Evolutionary conservation across 2,113 vertebrate species (phyloP).

Genomic region (Pungitius pungitius): DNA sequence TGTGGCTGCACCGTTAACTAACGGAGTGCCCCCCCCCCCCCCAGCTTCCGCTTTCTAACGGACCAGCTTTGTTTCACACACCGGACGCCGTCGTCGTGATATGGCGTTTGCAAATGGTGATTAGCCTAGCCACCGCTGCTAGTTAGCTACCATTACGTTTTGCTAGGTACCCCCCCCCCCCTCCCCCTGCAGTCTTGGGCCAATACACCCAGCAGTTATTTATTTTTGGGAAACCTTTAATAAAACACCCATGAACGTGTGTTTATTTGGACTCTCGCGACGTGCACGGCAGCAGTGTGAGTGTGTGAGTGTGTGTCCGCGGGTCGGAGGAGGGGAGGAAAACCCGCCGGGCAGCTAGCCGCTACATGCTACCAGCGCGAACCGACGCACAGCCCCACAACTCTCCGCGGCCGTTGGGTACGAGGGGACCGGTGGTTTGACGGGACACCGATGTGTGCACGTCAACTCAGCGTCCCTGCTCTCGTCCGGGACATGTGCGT

Average conservation of each 20-base stretch:
- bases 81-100: not conserved
- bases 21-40: too few relatives aligned
- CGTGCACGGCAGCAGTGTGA: not conserved
- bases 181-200: slow-evolving; percentile 90
- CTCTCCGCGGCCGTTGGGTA: slow-evolving; percentile 16
- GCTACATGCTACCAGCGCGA: slow-evolving; percentile 58
- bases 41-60: not conserved
- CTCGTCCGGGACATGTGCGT: not conserved
- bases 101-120: slow-evolving; percentile 9
- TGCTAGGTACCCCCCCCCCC: slow-evolving; percentile 76
- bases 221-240: slow-evolving; percentile 73
- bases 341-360: slow-evolving; percentile 38
- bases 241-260: not conserved
- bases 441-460: not conserved
- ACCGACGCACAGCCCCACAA: slow-evolving; percentile 61
- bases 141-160: slow-evolving; percentile 52
- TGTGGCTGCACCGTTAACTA: not conserved
- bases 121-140: slow-evolving; percentile 56
- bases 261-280: not conserved
- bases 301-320: not conserved
- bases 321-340: not conserved
- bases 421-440: slow-evolving; percentile 12
- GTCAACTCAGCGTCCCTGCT: not conserved
- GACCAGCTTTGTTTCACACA: slow-evolving; percentile 1
- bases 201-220: slow-evolving; percentile 87